Conservation (phyloP, 2,888 invertebrate species). For the Allygus modestus region DNA sequence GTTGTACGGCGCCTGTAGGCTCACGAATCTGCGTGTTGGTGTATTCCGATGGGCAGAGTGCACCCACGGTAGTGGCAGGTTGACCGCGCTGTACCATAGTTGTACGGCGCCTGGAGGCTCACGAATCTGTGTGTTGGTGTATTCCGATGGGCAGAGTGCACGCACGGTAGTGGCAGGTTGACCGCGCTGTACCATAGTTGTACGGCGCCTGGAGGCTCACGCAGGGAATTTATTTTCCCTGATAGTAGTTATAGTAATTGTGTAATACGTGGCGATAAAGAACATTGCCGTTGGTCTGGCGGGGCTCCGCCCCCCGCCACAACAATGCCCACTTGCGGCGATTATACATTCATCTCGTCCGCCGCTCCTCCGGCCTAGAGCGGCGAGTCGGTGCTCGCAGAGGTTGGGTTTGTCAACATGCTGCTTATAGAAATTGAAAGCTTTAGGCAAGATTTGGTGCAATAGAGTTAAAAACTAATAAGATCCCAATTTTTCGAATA, state of each 20-base stretch:
- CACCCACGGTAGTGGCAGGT: no score
- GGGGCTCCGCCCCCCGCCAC: background rate
- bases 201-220: slow-evolving; percentile 2
- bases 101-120: background rate
- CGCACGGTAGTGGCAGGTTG: background rate
- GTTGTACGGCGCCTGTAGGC: no score
- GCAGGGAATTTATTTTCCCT: slow-evolving; percentile 34
- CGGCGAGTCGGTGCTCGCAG: no score
- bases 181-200: background rate
- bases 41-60: no score
- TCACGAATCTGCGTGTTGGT: no score
- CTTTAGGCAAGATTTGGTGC: no score
- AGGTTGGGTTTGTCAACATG: no score
- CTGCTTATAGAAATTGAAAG: no score
- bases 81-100: no score
- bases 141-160: background rate
- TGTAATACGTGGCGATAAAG: slow-evolving; percentile 56
- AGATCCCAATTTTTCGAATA: no score
- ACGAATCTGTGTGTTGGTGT: no score
- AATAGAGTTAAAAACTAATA: no score
- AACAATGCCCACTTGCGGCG: slow-evolving; percentile 39
- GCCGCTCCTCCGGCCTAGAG: slow-evolving; percentile 1
- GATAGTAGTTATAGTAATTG: slow-evolving; percentile 59
- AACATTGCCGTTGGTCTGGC: slow-evolving; percentile 34
- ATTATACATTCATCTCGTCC: background rate